Conservation (phyloP, 2,113 vertebrate genomes). For the Pomatorhinus ruficollis region DNA sequence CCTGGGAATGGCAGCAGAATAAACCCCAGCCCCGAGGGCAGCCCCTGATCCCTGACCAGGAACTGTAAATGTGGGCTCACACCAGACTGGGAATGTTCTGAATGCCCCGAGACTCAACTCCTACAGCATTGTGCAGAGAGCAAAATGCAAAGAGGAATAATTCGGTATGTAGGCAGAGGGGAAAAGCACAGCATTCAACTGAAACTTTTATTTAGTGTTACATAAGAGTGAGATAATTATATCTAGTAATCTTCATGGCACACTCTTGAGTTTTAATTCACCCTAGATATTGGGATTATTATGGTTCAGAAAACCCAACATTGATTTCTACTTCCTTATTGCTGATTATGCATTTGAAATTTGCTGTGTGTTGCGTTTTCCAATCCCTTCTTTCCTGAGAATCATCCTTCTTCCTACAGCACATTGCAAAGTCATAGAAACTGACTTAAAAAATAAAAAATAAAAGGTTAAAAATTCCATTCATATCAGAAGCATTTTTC, state of each 20-base stretch:
- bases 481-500: background rate
- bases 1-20: background rate
- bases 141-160: background rate
- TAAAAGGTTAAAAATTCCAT: background rate
- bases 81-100: background rate
- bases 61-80: background rate
- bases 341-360: background rate
- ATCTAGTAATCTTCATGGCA: background rate
- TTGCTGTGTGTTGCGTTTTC: background rate
- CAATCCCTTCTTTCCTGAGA: background rate
- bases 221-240: conserved; percentile 42
- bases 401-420: background rate
- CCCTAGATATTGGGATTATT: background rate
- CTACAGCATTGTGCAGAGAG: background rate
- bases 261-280: background rate
- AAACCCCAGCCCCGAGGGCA: background rate
- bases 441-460: background rate
- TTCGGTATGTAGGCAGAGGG: background rate
- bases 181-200: background rate
- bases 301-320: background rate
- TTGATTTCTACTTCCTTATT: background rate
- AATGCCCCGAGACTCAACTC: background rate
- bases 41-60: background rate
- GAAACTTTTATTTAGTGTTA: conserved; percentile 40
- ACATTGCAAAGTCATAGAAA: background rate